These are phyloP conservation scores for Oncopeltus fasciatus DNA, from an alignment of 1,140 invertebrate genomes.

Conservation along the genomic window DNA sequence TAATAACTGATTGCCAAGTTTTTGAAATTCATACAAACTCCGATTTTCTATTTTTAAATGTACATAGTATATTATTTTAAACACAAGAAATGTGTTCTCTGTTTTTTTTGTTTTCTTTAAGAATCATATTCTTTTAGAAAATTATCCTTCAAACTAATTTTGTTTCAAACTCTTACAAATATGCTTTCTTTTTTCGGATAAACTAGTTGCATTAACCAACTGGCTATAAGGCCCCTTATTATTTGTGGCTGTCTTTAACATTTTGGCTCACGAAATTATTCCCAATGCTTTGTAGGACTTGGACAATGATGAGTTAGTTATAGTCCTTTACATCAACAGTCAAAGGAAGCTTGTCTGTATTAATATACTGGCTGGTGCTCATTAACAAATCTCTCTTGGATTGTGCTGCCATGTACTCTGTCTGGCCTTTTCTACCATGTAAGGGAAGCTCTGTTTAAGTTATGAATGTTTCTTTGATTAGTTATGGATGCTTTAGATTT, in stretches of 20 bases:
- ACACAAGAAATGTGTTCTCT: no score
- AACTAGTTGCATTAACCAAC: background rate
- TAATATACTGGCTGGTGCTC: background rate
- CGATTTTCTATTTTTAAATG: no score
- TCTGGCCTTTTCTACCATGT: background rate
- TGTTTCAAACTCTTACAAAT: no score
- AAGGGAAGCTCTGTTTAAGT: background rate
- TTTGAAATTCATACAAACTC: no score
- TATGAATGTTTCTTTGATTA: background rate
- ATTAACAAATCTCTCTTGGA: background rate
- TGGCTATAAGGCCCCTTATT: background rate
- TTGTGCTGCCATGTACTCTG: background rate
- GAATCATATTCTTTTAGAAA: no score
- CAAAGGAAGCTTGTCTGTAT: background rate
- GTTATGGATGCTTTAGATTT: no score
- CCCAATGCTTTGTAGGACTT: background rate
- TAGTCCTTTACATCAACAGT: background rate
- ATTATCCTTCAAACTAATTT: no score
- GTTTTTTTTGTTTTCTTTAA: no score
- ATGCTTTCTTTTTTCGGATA: no score
- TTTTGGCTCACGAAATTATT: background rate
- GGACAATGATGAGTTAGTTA: background rate
- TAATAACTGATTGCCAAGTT: no score
- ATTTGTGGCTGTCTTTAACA: background rate
- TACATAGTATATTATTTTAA: no score